Percentiles rank a stretch among this genome's conserved stretches.
Evolutionary conservation across 2,888 invertebrate species (phyloP).

Genomic region (Gymnosoma rotundatum): DNA sequence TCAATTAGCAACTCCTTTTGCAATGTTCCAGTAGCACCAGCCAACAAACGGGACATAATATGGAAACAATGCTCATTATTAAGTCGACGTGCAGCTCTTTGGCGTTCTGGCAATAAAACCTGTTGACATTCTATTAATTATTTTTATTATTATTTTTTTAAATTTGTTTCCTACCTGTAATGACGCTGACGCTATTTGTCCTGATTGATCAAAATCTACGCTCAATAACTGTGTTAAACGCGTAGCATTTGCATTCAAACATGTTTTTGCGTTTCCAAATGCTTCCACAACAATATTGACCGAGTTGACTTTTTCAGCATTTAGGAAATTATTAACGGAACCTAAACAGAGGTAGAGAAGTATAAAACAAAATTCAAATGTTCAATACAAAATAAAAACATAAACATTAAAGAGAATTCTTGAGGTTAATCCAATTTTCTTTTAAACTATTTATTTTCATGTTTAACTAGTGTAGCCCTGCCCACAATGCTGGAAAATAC

Average conservation of each 20-base stretch:
- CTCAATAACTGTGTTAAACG: slow-evolving; percentile 96
- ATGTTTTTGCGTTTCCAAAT: slow-evolving; percentile 94
- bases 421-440: too few species aligned
- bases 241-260: slow-evolving; percentile 93
- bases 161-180: slow-evolving; percentile 85
- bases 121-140: slow-evolving; percentile 81
- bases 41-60: slow-evolving; percentile 83
- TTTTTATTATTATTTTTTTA: not conserved
- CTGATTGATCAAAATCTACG: slow-evolving; percentile 96
- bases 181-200: slow-evolving; percentile 94
- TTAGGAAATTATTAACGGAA: slow-evolving; percentile 88
- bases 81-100: slow-evolving; percentile 87
- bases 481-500: too few species aligned
- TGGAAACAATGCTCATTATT: slow-evolving; percentile 84
- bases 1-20: slow-evolving; percentile 93
- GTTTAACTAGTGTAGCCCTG: too few species aligned
- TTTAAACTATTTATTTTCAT: too few species aligned
- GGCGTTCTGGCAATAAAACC: slow-evolving; percentile 91
- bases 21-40: slow-evolving; percentile 91
- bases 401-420: not conserved
- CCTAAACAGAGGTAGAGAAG: slow-evolving; percentile 73
- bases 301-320: slow-evolving; percentile 92
- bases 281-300: slow-evolving; percentile 92
- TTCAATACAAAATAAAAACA: not conserved
- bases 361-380: not conserved